Conservation (phyloP, 2,797 vertebrate species). For the Sebastes dallii region DNA sequence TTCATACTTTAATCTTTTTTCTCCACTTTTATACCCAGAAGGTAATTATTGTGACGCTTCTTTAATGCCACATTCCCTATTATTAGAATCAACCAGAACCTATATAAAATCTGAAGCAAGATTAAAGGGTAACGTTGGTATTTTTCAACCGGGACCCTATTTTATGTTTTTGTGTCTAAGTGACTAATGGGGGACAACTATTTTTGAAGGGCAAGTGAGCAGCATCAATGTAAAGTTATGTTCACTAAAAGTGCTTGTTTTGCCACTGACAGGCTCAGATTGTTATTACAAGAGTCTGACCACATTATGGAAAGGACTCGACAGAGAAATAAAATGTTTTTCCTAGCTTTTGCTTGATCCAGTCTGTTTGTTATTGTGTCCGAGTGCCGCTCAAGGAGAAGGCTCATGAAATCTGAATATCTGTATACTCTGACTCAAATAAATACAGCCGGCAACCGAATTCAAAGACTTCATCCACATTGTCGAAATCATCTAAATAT, state of each 20-base stretch:
- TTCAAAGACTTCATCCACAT: no score
- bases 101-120: neutral
- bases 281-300: neutral
- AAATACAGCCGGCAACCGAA: fast-evolving
- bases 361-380: no score
- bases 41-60: neutral
- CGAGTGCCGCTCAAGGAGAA: no score
- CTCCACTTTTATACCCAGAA: neutral
- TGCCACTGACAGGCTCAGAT: neutral
- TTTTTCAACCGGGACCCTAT: neutral
- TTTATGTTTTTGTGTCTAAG: neutral
- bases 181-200: neutral
- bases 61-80: neutral
- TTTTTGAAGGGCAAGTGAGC: neutral
- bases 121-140: neutral
- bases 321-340: no score
- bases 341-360: no score
- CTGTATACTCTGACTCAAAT: no score
- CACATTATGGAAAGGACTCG: no score
- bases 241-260: neutral
- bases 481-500: no score
- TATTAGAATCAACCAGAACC: neutral
- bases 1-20: constrained; percentile 23
- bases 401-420: no score
- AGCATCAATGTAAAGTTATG: neutral